Base-by-base conservation (phyloP, 2,113 vertebrate species). In the Nanger granti region DNA sequence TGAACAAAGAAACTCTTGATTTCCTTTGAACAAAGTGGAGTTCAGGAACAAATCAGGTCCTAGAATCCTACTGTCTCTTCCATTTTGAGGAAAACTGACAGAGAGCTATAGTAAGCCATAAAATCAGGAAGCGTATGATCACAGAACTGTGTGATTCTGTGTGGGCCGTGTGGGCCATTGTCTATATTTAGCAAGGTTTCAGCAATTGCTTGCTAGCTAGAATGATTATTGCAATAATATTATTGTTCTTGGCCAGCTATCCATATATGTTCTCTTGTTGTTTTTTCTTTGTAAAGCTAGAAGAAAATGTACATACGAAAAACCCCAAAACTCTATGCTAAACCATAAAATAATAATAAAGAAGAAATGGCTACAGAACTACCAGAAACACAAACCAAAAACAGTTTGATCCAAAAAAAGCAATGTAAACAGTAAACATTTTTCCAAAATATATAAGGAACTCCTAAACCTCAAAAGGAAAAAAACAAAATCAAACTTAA, bases 91-190 rank as follows among this genome's bases (percentile, higher is more conserved):
- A 96, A 57, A 55, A 54, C 1, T 29, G 37, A 73, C 34, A 31
- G 2, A 62, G 1, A 69, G 6, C 1, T 29, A 1, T 15, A 52
- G 41, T 4, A 87, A 87, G 37, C 7, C 9, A 3, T 24, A 13
- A 57, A 41, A n/a, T 62, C 28, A 91, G 24, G 29, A 62, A 92
- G 6, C 14, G 20, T 31, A 34, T 55, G 37, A 12, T 8, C 22
- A 7, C 8, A 34, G 15, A 83, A 73, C 4, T 26, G 10, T 10
- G 54, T 31, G 60, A 41, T 41, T 41, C 41, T 41, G 41, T 41
- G 41, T 41, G 41, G 41, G 41, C 41, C 41, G 41, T 41, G 41
- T 41, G 26, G 52, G 8, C 5, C 20, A 41, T 10, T n/a, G 11
- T 18, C 93, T 66, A 13, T 44, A 20, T 55, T n/a, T 34, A 69